Evolutionary conservation across 2,888 invertebrate species (phyloP).

Genomic region (Campaea margaritaria): DNA sequence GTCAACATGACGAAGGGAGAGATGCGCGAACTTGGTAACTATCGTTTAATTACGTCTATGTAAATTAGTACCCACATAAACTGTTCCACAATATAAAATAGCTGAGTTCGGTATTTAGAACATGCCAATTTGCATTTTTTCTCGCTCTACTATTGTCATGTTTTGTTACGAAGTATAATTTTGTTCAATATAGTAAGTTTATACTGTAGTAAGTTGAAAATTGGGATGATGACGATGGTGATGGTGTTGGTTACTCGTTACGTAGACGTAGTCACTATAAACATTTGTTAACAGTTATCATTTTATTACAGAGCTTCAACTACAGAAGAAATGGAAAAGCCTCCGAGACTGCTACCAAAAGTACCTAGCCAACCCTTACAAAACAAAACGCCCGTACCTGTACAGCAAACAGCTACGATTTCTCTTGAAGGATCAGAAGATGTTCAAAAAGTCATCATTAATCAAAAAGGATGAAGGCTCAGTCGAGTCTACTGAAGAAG

Average conservation of each 20-base stretch:
- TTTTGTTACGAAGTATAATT: too few relatives aligned
- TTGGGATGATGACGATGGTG: too few relatives aligned
- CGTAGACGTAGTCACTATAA: too few relatives aligned
- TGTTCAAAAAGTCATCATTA: slow-evolving; percentile 38
- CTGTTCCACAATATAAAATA: not conserved
- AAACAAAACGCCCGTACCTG: slow-evolving; percentile 70
- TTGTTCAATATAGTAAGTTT: too few relatives aligned
- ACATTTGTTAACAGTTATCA: not conserved
- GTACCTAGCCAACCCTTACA: slow-evolving; percentile 65
- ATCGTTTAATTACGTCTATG: slow-evolving; percentile 1
- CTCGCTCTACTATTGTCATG: too few relatives aligned
- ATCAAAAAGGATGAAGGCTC: slow-evolving; percentile 37
- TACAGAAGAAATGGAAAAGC: slow-evolving; percentile 82
- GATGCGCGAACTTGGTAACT: slow-evolving; percentile 74
- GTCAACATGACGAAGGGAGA: slow-evolving; percentile 73
- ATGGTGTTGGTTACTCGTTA: too few relatives aligned
- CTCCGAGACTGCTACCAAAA: slow-evolving; percentile 76
- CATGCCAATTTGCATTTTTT: too few relatives aligned
- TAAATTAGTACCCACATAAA: not conserved
- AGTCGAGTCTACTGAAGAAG: slow-evolving; percentile 62
- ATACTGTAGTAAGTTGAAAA: too few relatives aligned
- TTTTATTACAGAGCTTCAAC: slow-evolving; percentile 71
- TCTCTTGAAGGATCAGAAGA: slow-evolving; percentile 59
- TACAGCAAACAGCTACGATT: slow-evolving; percentile 71
- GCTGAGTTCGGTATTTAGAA: too few relatives aligned